A percentile compares a stretch with the other conserved stretches of the same genome.
Evolutionary conservation across 2,888 invertebrate species (phyloP).

Genomic region (Agonopterix alstromeriana): DNA sequence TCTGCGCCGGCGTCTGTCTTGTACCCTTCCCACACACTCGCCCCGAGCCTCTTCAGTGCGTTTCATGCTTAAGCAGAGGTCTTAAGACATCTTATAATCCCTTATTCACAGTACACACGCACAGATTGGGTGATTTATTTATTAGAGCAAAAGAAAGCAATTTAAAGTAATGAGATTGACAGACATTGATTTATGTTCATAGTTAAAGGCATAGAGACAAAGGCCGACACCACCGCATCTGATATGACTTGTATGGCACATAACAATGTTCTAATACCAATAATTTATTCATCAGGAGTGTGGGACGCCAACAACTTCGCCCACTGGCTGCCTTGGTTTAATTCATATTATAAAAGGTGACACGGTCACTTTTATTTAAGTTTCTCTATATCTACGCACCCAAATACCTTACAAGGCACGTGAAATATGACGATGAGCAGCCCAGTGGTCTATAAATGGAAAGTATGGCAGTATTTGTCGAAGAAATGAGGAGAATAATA

Average conservation of each 20-base stretch:
- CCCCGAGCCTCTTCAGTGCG: too few relatives aligned
- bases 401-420: not conserved
- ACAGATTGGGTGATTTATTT: too few relatives aligned
- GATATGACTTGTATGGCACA: conserved; percentile 54
- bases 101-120: too few relatives aligned
- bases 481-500: not conserved
- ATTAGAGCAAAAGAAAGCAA: not conserved
- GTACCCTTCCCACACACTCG: too few relatives aligned
- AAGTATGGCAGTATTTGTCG: not conserved
- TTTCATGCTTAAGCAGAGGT: too few relatives aligned
- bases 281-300: conserved; percentile 68
- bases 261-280: conserved; percentile 63
- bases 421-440: not conserved
- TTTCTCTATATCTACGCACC: not conserved
- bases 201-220: conserved; percentile 27
- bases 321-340: conserved; percentile 65
- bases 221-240: conserved; percentile 35
- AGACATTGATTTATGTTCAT: conserved; percentile 12
- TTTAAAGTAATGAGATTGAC: not conserved
- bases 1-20: too few relatives aligned
- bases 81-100: too few relatives aligned
- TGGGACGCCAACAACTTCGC: conserved; percentile 60
- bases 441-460: not conserved
- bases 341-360: conserved; percentile 40
- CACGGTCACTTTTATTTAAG: conserved; percentile 22